These are phyloP conservation scores for Sturnus vulgaris DNA, from an alignment of 2,113 vertebrate genomes.

Conservation along the genomic window DNA sequence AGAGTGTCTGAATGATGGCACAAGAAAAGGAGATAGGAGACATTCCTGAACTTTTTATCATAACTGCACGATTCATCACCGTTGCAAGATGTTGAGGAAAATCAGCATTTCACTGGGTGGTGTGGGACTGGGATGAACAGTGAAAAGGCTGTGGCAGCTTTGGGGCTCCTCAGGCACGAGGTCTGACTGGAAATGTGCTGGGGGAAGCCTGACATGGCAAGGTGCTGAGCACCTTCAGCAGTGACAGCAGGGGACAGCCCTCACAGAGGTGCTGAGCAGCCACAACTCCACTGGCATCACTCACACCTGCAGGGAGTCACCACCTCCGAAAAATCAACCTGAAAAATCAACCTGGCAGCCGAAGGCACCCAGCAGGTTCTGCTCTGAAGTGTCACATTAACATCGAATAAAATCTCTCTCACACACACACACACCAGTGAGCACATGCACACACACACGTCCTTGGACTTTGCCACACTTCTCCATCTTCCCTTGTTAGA, in stretches of 20 bases:
- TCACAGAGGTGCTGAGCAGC: background rate
- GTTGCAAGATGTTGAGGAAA: background rate
- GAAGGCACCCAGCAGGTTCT: slow-evolving; percentile 20
- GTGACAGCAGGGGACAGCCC: background rate
- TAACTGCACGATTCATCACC: background rate
- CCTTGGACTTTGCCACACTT: background rate
- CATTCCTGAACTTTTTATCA: background rate
- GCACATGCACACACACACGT: fast-evolving
- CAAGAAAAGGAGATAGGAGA: background rate
- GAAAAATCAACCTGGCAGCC: slow-evolving; percentile 3
- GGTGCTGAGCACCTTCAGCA: background rate
- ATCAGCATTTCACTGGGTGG: background rate
- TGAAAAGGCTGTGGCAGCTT: background rate
- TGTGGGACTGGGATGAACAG: background rate
- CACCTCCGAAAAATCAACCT: background rate
- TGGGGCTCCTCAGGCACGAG: background rate
- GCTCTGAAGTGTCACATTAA: slow-evolving; percentile 7
- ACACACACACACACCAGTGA: background rate
- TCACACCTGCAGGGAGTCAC: background rate
- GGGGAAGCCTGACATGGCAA: background rate
- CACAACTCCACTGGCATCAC: background rate
- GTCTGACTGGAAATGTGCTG: background rate
- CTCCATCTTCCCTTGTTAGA: slow-evolving; percentile 17
- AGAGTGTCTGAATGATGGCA: background rate
- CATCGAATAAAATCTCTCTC: background rate